phyloP scores from a whole-genome alignment of 64 coral and sea anemone species.

The Dendrophyllia cribrosa region DNA sequence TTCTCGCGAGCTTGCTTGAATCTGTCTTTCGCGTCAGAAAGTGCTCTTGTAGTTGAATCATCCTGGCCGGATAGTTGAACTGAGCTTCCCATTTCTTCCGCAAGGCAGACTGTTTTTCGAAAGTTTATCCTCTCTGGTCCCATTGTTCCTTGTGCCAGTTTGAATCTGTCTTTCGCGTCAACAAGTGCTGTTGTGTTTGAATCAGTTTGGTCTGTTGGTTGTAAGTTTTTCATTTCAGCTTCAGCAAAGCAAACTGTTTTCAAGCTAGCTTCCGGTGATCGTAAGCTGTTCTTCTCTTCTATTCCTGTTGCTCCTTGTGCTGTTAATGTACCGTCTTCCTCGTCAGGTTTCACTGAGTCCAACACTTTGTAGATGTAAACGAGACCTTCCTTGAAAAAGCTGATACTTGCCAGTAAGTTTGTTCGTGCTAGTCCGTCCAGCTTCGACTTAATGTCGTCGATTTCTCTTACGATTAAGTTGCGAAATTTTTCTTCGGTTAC shows the following conservation, averaged over 20 bases:
- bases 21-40: not conserved
- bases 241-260: no score
- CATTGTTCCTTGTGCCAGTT: no score
- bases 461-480: not conserved
- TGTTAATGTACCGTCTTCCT: not conserved
- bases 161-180: no score
- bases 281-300: not conserved
- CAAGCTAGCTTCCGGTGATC: not conserved
- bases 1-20: not conserved
- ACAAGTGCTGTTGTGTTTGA: no score
- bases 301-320: no score
- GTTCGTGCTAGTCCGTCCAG: conserved; percentile 59
- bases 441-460: conserved; percentile 59
- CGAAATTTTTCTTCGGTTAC: not conserved
- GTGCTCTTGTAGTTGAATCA: not conserved
- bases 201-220: no score
- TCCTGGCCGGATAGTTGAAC: not conserved
- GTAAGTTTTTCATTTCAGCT: no score
- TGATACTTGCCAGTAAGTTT: conserved; percentile 49
- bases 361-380: conserved; percentile 18
- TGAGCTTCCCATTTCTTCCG: not conserved
- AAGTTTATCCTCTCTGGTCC: no score
- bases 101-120: not conserved
- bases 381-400: conserved; percentile 72
- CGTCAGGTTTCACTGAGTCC: not conserved